Percentiles rank a stretch among this genome's conserved stretches.
Conservation (phyloP, 1,140 invertebrate species). For the Drosophila pachea region DNA sequence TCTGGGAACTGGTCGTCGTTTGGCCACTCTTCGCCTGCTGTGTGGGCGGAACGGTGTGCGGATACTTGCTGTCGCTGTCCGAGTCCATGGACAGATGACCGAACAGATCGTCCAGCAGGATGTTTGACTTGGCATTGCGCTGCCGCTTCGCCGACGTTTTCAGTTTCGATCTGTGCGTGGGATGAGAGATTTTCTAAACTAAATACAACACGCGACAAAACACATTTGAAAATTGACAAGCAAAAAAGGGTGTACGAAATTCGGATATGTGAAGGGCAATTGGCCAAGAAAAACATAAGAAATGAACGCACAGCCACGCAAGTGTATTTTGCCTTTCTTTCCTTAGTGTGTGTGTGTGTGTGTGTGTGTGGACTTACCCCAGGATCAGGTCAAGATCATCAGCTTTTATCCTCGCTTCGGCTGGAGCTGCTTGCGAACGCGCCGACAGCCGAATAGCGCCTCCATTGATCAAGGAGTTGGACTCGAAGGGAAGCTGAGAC, state of each 20-base stretch:
- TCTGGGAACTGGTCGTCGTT: slow-evolving; percentile 46
- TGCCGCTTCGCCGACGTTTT: slow-evolving; percentile 75
- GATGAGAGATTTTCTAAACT: slow-evolving; percentile 3
- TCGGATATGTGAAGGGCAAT: neutral
- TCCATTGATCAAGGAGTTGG: slow-evolving; percentile 32
- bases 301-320: too few species aligned
- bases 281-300: too few species aligned
- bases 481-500: slow-evolving; percentile 34
- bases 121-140: slow-evolving; percentile 68
- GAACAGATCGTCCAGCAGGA: slow-evolving; percentile 76
- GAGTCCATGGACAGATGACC: slow-evolving; percentile 76
- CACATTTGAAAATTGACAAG: neutral
- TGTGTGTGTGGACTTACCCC: slow-evolving; percentile 79
- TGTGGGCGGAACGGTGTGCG: slow-evolving; percentile 73
- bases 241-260: neutral
- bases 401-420: slow-evolving; percentile 69
- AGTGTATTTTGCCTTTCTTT: too few species aligned
- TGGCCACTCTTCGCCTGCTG: slow-evolving; percentile 61
- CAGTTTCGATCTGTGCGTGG: slow-evolving; percentile 66
- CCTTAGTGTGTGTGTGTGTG: too few species aligned
- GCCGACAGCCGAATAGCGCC: slow-evolving; percentile 51
- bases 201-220: slow-evolving; percentile 6
- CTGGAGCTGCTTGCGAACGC: slow-evolving; percentile 29
- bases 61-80: slow-evolving; percentile 72
- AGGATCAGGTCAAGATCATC: slow-evolving; percentile 82